Percentiles rank a stretch among this genome's conserved stretches.
Conservation (phyloP, 2,113 vertebrate species). For the Corvus moneduloides region DNA sequence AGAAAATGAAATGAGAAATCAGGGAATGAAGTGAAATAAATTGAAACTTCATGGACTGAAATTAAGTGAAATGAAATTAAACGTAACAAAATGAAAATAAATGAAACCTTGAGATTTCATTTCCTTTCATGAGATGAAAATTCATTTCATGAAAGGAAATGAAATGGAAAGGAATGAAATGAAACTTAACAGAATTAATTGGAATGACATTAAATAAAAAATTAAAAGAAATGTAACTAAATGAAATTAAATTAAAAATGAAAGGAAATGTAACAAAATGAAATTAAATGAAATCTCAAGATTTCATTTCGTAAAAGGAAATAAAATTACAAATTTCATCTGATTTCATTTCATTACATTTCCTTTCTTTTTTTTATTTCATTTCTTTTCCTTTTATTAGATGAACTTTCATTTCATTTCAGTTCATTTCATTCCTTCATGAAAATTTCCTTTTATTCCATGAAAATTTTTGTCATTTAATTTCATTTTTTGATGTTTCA, state of each 20-base stretch:
- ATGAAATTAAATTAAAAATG: background rate
- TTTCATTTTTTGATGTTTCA: background rate
- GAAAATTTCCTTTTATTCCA: background rate
- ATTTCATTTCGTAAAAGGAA: background rate
- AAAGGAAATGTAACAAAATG: background rate
- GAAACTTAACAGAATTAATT: too few species aligned
- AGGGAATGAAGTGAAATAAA: background rate
- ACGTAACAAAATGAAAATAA: background rate
- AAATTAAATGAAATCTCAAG: background rate
- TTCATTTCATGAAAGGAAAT: too few species aligned
- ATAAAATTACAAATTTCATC: background rate
- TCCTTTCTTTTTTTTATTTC: background rate
- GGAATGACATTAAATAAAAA: background rate
- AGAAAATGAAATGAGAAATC: background rate
- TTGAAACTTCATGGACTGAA: background rate
- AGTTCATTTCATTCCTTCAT: background rate
- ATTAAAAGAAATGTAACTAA: too few species aligned
- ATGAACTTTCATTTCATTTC: background rate
- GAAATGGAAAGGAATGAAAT: too few species aligned
- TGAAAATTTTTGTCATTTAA: background rate
- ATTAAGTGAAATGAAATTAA: background rate
- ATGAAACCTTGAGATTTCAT: background rate
- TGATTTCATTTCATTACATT: background rate
- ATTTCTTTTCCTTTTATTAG: background rate
- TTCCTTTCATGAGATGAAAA: background rate